phyloP scores from a whole-genome alignment of 64 coral and sea anemone species.

The Hydrozoanthus tunicans region DNA sequence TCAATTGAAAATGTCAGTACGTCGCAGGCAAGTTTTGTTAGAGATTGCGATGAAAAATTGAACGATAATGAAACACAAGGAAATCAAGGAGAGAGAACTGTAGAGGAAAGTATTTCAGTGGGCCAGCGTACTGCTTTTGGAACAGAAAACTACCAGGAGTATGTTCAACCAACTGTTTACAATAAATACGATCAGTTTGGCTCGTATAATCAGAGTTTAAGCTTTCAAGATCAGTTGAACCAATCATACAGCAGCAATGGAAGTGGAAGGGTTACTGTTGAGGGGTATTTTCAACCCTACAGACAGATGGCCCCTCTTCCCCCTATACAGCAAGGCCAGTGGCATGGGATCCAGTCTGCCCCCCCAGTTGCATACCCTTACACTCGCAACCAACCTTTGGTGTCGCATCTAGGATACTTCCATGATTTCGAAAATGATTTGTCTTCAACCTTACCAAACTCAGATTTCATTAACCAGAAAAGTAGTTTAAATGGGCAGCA shows the following conservation, averaged over 20 bases:
- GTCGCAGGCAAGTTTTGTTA: neutral
- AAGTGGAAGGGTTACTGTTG: neutral
- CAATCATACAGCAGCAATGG: neutral
- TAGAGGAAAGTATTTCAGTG: neutral
- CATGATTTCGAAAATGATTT: conserved; percentile 36
- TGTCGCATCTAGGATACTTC: conserved; percentile 46
- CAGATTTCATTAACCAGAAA: conserved; percentile 44
- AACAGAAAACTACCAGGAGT: neutral
- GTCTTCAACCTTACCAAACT: conserved; percentile 57
- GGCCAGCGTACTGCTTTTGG: neutral
- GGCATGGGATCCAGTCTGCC: conserved; percentile 70
- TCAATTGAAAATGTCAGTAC: neutral
- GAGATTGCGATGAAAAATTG: neutral
- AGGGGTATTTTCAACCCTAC: neutral
- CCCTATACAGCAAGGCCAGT: conserved; percentile 24
- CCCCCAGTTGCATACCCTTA: conserved; percentile 68
- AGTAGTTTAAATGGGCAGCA: conserved; percentile 12
- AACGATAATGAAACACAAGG: neutral
- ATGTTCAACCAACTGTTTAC: neutral
- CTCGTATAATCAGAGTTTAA: neutral
- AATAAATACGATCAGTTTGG: neutral
- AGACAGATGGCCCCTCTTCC: conserved; percentile 21
- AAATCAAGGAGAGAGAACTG: neutral
- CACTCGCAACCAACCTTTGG: conserved; percentile 45
- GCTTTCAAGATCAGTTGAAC: conserved; percentile 5